A percentile compares a stretch with the other conserved stretches of the same genome.
These are phyloP conservation scores for Agrypnia vestita DNA, from an alignment of 1,140 invertebrate species.

Conservation along the genomic window DNA sequence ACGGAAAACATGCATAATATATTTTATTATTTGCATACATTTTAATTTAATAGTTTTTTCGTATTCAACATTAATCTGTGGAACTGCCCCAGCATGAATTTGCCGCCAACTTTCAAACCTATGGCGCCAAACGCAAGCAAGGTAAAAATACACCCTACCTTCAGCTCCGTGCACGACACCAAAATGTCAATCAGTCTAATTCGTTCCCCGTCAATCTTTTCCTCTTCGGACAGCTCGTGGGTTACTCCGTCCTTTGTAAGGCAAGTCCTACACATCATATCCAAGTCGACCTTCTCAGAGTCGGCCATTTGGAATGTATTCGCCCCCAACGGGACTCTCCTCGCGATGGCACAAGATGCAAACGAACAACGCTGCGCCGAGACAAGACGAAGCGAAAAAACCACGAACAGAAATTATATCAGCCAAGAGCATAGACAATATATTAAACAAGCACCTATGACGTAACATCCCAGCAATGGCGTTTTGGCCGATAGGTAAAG, in stretches of 20 bases:
- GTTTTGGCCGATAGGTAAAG: too few relatives aligned
- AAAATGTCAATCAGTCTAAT: constrained; percentile 16
- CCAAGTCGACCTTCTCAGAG: not conserved
- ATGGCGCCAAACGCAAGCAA: not conserved
- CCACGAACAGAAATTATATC: not conserved
- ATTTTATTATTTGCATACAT: too few relatives aligned
- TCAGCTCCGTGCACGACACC: not conserved
- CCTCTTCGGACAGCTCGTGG: not conserved
- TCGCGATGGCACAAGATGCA: too few relatives aligned
- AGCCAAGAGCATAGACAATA: too few relatives aligned
- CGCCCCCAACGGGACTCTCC: too few relatives aligned
- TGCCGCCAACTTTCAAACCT: not conserved
- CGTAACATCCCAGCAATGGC: too few relatives aligned
- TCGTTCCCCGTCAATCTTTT: constrained; percentile 1
- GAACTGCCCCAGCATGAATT: not conserved
- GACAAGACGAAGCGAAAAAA: not conserved
- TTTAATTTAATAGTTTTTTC: too few relatives aligned
- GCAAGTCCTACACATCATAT: constrained; percentile 21
- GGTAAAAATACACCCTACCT: constrained; percentile 11
- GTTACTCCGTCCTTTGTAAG: not conserved
- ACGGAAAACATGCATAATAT: too few relatives aligned
- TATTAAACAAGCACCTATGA: too few relatives aligned
- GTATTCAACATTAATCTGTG: not conserved
- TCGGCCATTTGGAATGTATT: too few relatives aligned
- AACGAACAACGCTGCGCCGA: too few relatives aligned